These are phyloP conservation scores for Drosophila insularis DNA, from an alignment of 1,140 invertebrate species.

Conservation along the genomic window DNA sequence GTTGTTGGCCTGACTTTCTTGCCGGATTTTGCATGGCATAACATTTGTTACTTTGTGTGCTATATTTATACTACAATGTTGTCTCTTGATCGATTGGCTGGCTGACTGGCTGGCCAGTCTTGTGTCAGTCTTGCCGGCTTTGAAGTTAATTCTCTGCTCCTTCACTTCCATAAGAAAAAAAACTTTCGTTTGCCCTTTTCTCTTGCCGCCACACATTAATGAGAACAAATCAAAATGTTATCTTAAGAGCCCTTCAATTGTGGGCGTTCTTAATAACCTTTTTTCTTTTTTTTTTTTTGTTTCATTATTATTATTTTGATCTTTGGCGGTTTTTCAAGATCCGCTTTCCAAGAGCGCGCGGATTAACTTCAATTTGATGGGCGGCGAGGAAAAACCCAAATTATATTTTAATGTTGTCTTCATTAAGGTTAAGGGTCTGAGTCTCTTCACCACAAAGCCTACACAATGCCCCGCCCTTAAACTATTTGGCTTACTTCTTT, in stretches of 20 bases:
- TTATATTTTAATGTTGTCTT: constrained; percentile 44
- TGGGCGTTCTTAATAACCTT: constrained; percentile 14
- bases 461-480: constrained; percentile 17
- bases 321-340: constrained; percentile 43
- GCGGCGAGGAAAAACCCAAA: constrained; percentile 30
- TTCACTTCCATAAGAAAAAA: neutral
- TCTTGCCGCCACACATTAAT: neutral
- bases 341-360: constrained; percentile 34
- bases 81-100: constrained; percentile 23
- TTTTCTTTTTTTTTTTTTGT: neutral
- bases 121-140: constrained; percentile 41
- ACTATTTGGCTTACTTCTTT: constrained; percentile 22
- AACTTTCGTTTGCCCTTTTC: constrained; percentile 32
- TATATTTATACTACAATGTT: constrained; percentile 30
- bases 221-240: constrained; percentile 14
- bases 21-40: constrained; percentile 72
- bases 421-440: constrained; percentile 40
- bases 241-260: constrained; percentile 38
- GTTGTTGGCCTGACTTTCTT: constrained; percentile 65
- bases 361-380: constrained; percentile 44
- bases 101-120: neutral
- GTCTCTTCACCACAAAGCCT: constrained; percentile 27
- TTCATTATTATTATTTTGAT: constrained; percentile 10
- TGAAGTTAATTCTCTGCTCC: constrained; percentile 30
- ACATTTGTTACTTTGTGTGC: constrained; percentile 39